A percentile compares a stretch with the other conserved stretches of the same genome.
Evolutionary conservation across 2,797 vertebrate species (phyloP).

Genomic region (Phaenicophaeus curvirostris): DNA sequence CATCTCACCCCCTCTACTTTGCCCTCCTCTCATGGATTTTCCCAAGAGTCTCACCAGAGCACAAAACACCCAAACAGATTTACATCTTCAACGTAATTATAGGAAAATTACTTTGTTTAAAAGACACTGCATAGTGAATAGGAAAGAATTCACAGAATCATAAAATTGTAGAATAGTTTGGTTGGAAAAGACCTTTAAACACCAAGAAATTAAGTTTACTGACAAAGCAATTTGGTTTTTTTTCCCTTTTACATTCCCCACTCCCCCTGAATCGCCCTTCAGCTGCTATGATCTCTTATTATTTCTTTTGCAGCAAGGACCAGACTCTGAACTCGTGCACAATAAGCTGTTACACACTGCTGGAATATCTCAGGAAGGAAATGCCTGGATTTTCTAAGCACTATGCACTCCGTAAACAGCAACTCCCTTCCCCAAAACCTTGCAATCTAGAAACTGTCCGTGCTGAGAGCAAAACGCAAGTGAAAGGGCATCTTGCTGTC

Average conservation of each 20-base stretch:
- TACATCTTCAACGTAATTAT: background rate
- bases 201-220: background rate
- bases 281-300: background rate
- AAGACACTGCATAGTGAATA: background rate
- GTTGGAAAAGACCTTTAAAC: background rate
- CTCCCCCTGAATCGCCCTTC: background rate
- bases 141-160: background rate
- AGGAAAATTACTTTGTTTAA: background rate
- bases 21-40: too few relatives aligned
- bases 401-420: background rate
- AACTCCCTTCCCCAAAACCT: background rate
- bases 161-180: too few relatives aligned
- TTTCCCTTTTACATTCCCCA: background rate
- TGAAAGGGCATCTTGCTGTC: background rate
- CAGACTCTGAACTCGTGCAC: background rate
- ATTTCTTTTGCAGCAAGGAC: background rate
- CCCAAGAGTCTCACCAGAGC: background rate
- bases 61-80: background rate
- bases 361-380: background rate
- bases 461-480: background rate
- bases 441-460: rapidly evolving
- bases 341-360: background rate
- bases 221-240: background rate
- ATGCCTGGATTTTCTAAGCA: background rate
- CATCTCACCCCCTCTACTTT: too few relatives aligned